Evolutionary conservation across 2,888 invertebrate species (phyloP), one percentile per base, ranked within the genome.

Genomic region (Melieria crassipennis): DNA sequence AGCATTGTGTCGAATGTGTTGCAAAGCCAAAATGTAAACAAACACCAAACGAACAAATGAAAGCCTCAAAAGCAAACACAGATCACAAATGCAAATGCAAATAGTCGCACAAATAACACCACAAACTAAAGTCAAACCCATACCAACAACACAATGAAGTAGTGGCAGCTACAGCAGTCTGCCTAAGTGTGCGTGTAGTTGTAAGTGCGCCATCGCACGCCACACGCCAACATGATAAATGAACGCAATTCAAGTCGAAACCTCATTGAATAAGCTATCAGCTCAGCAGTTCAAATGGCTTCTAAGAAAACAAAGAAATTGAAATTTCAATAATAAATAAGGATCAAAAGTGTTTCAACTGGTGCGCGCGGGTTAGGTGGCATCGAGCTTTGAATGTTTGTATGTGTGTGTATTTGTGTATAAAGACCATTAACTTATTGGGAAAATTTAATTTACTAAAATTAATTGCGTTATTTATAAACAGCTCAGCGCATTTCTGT

Each of bases 301-400:
- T 4, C 11, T 11, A 52, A 52, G 52, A 52, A 52, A 7, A 52
- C 52, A 52, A 52, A 52, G 52, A 52, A 52, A 52, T 52, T 52
- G 52, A 52, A 52, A 52, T 52, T 52, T 52, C 11, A 52, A 52
- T 52, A 52, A 52, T 52, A 52, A 52, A 52, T 52, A 52, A 52
- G 52, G 52, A 52, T 52, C 52, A 52, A 52, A 13, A n/a, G 10
- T 52, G 30, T 3, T 30, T 2, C 30, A 30, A 30, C 30, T 30
- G 30, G 30, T 30, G 2, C 30, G 30, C 30, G 30, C 30, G 3
- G 30, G 30, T 30, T 30, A 30, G 30, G 30, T 30, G 30, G 30
- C 30, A 1, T 30, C 30, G 30, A 30, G 30, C 30, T 30, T 30
- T 30, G 30, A 30, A 30, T 30, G 2, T 30, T 30, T 30, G 2